Evolutionary conservation across 1,140 invertebrate genomes (phyloP), one percentile per base, ranked within the genome.

Genomic region (Campoletis sonorensis): DNA sequence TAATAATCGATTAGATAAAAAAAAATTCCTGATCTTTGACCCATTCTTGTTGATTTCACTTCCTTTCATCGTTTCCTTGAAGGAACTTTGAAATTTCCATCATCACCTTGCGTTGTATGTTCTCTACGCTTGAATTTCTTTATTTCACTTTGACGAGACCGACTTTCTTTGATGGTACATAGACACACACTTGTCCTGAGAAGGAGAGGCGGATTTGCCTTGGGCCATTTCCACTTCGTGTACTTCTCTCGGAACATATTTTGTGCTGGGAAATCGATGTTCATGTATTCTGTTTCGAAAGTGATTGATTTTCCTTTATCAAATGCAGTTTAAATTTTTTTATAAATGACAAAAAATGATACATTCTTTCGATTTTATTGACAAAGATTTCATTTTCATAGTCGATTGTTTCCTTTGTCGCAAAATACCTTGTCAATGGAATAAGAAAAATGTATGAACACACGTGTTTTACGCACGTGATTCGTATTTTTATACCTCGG

Each of bases 391-490:
- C n/a, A n/a, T n/a, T n/a, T n/a, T n/a, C n/a, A n/a, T n/a, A n/a
- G n/a, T n/a, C n/a, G n/a, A n/a, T n/a, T n/a, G n/a, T n/a, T n/a
- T n/a, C n/a, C 1, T 54, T 54, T 15, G 49, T 54, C 49, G n/a
- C 18, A 13, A 54, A 54, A 54, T 54, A 54, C 49, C n/a, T n/a
- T n/a, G n/a, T n/a, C n/a, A n/a, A n/a, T n/a, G n/a, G n/a, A n/a
- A 8, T 11, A 45, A 1, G 8, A 45, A 45, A 45, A 10, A 11
- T 0, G 40, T 45, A 27, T 64, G 10, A 0, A 26, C 27, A 81
- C 81, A 84, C 81, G 81, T 81, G 83, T 82, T 84, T 81, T 73
- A 75, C 27, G 18, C 80, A 84, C 81, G 80, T 84, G 80, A 72
- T 45, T 71, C 81, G 80, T 79, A 16, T n/a, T 58, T 21, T n/a